These are phyloP conservation scores for Mustelus asterias DNA, from an alignment of 2,113 vertebrate genomes.

Conservation along the genomic window DNA sequence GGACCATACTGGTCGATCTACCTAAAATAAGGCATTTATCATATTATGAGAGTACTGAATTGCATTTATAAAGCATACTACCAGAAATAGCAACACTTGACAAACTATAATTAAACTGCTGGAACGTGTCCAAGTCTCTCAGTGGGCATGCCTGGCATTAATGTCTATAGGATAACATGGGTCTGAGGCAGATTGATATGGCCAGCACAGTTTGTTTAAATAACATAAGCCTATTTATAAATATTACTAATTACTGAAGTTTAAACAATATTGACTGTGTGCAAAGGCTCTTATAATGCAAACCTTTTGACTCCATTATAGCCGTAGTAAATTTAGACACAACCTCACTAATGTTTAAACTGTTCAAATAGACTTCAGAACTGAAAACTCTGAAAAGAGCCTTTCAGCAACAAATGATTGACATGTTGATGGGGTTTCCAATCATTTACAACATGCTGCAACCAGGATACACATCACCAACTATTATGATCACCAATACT, in stretches of 20 bases:
- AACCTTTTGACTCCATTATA: background rate
- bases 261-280: background rate
- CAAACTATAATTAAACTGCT: conserved; percentile 70
- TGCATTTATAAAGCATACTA: conserved; percentile 70
- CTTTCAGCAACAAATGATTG: background rate
- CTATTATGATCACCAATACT: background rate
- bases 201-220: conserved; percentile 53
- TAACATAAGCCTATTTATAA: conserved; percentile 66
- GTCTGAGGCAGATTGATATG: conserved; percentile 62
- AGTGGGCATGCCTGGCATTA: conserved; percentile 66
- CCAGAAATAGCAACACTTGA: conserved; percentile 62
- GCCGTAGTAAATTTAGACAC: background rate
- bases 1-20: conserved; percentile 6
- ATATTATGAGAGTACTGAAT: conserved; percentile 64
- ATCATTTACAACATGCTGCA: background rate
- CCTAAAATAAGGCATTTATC: conserved; percentile 66
- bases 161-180: conserved; percentile 65
- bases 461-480: background rate
- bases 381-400: background rate
- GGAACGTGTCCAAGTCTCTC: conserved; percentile 68
- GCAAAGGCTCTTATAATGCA: background rate
- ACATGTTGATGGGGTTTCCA: background rate
- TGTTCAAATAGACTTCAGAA: background rate
- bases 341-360: background rate
- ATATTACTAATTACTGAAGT: conserved; percentile 58